Conservation (phyloP, 2,113 vertebrate genomes). For the Pterophyllum scalare region DNA sequence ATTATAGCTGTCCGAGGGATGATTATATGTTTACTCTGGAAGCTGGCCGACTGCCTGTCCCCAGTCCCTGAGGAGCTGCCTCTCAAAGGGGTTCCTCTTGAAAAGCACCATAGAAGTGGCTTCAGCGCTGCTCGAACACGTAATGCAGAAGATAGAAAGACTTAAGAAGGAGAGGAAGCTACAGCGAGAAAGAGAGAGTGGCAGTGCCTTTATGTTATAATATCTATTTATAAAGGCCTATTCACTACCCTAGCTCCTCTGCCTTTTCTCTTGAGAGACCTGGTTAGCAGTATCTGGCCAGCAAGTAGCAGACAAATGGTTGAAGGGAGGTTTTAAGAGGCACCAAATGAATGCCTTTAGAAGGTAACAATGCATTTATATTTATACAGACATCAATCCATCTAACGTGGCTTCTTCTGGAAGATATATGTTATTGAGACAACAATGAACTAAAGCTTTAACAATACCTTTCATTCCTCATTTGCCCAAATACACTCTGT, state of each 20-base stretch:
- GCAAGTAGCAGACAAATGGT: slow-evolving; percentile 28
- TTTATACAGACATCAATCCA: slow-evolving; percentile 49
- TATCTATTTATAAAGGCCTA: slow-evolving; percentile 58
- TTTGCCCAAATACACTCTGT: slow-evolving; percentile 23
- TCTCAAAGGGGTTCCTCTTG: slow-evolving; percentile 80
- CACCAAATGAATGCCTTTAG: slow-evolving; percentile 47
- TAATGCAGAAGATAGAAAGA: slow-evolving; percentile 36
- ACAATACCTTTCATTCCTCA: slow-evolving; percentile 11
- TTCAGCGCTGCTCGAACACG: slow-evolving; percentile 31
- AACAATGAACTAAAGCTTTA: slow-evolving; percentile 48
- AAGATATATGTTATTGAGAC: slow-evolving; percentile 20
- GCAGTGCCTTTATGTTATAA: slow-evolving; percentile 23
- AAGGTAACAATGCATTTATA: slow-evolving; percentile 56
- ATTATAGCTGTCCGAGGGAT: slow-evolving; percentile 88
- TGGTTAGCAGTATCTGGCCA: slow-evolving; percentile 45
- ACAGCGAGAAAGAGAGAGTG: slow-evolving; percentile 18
- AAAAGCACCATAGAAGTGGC: slow-evolving; percentile 76
- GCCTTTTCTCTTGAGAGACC: slow-evolving; percentile 30
- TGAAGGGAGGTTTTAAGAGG: slow-evolving; percentile 53
- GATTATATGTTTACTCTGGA: slow-evolving; percentile 91
- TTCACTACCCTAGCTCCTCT: slow-evolving; percentile 43
- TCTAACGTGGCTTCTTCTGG: slow-evolving; percentile 5
- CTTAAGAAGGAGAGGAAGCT: slow-evolving; percentile 24
- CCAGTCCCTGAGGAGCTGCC: slow-evolving; percentile 74
- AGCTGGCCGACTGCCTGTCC: slow-evolving; percentile 88